Percentiles rank a stretch among this genome's conserved stretches.
Conservation (phyloP, 2,888 invertebrate species). For the Barypeithes pellucidus region DNA sequence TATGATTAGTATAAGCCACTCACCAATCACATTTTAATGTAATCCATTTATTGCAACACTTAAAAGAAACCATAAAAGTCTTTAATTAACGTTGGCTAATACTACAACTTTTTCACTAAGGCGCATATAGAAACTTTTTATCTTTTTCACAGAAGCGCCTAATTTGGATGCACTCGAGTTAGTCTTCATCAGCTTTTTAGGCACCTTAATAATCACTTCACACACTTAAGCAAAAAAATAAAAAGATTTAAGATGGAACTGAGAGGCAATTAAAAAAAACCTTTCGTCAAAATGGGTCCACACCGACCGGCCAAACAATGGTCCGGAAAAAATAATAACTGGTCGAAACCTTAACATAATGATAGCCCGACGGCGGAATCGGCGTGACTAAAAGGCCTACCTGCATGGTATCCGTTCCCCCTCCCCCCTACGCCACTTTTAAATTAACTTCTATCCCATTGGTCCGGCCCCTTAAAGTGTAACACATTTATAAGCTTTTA, state of each 20-base stretch:
- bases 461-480: conserved; percentile 58
- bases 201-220: conserved; percentile 26
- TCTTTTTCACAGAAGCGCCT: background rate
- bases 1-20: background rate
- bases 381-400: conserved; percentile 56
- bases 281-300: conserved; percentile 45
- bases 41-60: conserved; percentile 1
- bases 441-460: conserved; percentile 66
- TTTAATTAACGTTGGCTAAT: background rate
- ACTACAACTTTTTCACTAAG: background rate
- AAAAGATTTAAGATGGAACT: conserved; percentile 41
- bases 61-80: background rate
- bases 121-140: background rate
- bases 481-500: conserved; percentile 48
- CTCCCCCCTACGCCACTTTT: conserved; percentile 63
- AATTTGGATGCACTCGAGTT: background rate
- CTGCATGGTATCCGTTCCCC: conserved; percentile 57
- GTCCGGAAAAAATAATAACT: conserved; percentile 51
- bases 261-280: conserved; percentile 44
- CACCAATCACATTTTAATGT: conserved; percentile 16
- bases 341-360: conserved; percentile 52
- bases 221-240: conserved; percentile 12
- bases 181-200: conserved; percentile 9
- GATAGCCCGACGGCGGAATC: conserved; percentile 52
- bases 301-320: conserved; percentile 46